Base-by-base conservation (phyloP, 2,888 invertebrate genomes). In the Pediacus dermestoides region DNA sequence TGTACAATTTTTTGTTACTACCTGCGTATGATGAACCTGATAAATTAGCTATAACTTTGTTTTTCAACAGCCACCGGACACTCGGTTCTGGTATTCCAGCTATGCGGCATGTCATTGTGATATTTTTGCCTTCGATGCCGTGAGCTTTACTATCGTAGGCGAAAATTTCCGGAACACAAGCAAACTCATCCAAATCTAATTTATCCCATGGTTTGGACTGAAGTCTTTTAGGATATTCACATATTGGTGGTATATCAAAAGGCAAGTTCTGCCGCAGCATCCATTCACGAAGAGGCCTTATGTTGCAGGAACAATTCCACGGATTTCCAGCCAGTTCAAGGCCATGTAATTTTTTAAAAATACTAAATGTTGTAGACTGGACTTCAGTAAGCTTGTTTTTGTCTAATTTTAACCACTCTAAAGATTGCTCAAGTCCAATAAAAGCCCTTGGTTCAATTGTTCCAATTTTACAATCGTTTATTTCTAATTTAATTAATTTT, bases 261-360 rank as follows among this genome's bases (percentile, higher is more conserved):
- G 88, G 88, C 18, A 89, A 81, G 61, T 88, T 88, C 59, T 80
- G 78, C 39, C 75, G 74, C 44, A 83, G 67, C 84, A 89, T 85
- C 88, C 88, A 89, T 55, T 83, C 81, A 12, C 85, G 72, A 44
- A 88, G 65, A 0, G 87, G 84, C 36, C 85, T 73, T 42, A 89
- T 64, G 14, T 76, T 75, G 63, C 89, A 89, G 25, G 85, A 82
- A 64, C 88, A 89, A 64, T 87, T 84, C 87, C 88, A 88, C 1
- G 83, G 85, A 67, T 89, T 89, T 42, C 75, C 78, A n/a, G 83
- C 80, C 47, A 89, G 67, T 56, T 85, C 85, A 44, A 89, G 69
- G 8, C 85, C 86, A 59, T 86, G 83, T 34, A 89, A 67, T 46
- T 78, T 80, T 47, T 80, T 72, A 28, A 88, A 67, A 6, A 80